Percentiles rank a stretch among this genome's conserved stretches.
phyloP scores from a whole-genome alignment of 1,140 invertebrate genomes.

The Aphidius ervi region DNA sequence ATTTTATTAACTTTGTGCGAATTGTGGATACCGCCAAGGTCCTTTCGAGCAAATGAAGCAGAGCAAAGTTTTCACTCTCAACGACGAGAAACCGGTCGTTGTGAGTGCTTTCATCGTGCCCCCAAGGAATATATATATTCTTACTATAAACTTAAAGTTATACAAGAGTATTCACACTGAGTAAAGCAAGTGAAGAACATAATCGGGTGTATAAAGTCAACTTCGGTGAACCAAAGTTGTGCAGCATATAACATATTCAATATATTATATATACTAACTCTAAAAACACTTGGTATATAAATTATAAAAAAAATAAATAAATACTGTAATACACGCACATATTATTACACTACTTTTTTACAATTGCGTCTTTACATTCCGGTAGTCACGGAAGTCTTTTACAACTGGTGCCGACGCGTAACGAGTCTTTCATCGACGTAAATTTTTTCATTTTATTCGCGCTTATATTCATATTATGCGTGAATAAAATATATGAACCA shows the following conservation, averaged over 20 bases:
- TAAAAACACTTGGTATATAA: no score
- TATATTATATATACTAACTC: no score
- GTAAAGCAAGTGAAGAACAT: no score
- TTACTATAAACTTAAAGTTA: background rate
- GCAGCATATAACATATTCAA: background rate
- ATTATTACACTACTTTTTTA: slow-evolving; percentile 13
- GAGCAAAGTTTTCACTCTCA: slow-evolving; percentile 8
- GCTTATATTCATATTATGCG: no score
- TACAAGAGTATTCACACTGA: no score
- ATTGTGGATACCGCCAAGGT: slow-evolving; percentile 3
- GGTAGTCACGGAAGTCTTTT: slow-evolving; percentile 19
- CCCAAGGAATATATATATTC: background rate
- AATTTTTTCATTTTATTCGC: no score
- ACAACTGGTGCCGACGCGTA: slow-evolving; percentile 13
- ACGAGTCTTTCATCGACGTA: slow-evolving; percentile 8
- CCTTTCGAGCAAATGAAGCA: background rate
- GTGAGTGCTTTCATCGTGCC: slow-evolving; percentile 8
- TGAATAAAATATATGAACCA: no score
- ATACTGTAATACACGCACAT: background rate
- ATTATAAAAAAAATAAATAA: no score
- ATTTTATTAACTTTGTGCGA: no score
- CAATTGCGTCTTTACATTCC: slow-evolving; percentile 21
- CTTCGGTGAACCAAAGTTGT: background rate
- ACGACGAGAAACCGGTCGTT: slow-evolving; percentile 12
- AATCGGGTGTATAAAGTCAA: no score